Base-by-base conservation (phyloP, 2,113 vertebrate genomes). In the Tinamus guttatus region DNA sequence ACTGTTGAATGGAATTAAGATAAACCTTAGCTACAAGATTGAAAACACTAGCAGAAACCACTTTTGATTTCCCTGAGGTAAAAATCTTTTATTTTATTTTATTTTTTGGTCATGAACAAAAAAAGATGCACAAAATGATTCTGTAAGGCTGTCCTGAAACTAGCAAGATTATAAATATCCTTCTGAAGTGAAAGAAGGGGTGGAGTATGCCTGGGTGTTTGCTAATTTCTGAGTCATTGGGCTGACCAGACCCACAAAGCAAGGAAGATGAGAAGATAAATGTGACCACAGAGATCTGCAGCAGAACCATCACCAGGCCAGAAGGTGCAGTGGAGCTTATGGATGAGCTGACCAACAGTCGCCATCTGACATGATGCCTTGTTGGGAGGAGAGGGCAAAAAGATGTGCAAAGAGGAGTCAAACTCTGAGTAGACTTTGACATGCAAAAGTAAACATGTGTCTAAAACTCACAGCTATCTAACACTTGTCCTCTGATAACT, bases 221-320 rank as follows among this genome's bases (percentile, higher is more conserved):
- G 16, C 58, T 84, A 86, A 59, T 81, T 89, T 84, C 68, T 59
- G 20, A 86, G 16, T 84, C n/a, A 45, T 49, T 10, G 63, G 30
- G 17, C 32, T 74, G n/a, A 51, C 20, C 59, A 62, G 20, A n/a
- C 3, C 7, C 60, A 67, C 15, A 43, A 40, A 74, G 65, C 5
- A 75, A 47, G 27, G 24, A 64, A 73, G 30, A 81, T 63, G 11
- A 70, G 51, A 30, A 54, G 2, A 49, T 59, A 45, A 43, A 14
- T 45, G 6, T 43, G 11, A 77, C 32, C 0, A 0, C 51, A 24
- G 7, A 45, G 74, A n/a, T 27, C 9, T 54, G 47, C 75, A 63
- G 16, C 9, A 89, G 52, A 69, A 58, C 3, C 47, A 14, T 67
- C 30, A 32, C 20, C 8, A 40, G 24, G 20, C 15, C 54, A 81